phyloP scores from a whole-genome alignment of 1,140 invertebrate genomes.

The Drosophila sp. region DNA sequence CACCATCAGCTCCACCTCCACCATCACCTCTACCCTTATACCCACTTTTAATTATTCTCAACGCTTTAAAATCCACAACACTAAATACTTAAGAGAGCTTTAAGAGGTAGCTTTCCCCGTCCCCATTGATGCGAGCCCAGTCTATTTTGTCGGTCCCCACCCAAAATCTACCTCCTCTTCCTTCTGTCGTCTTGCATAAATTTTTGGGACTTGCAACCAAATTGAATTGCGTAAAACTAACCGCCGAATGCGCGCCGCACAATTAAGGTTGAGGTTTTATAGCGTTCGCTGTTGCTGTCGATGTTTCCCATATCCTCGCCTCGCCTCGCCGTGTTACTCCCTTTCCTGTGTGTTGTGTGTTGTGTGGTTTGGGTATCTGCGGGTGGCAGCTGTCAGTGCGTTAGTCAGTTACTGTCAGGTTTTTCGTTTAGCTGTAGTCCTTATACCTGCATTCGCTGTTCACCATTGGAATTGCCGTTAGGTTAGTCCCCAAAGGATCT shows the following conservation, averaged over 20 bases:
- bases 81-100: slow-evolving; percentile 42
- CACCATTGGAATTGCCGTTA: slow-evolving; percentile 7
- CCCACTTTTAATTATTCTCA: slow-evolving; percentile 55
- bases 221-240: slow-evolving; percentile 79
- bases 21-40: neutral
- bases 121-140: neutral
- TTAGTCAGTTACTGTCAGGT: slow-evolving; percentile 77
- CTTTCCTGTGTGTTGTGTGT: slow-evolving; percentile 1
- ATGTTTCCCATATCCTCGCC: slow-evolving; percentile 18
- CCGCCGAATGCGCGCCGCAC: slow-evolving; percentile 77
- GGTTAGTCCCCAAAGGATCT: slow-evolving; percentile 14
- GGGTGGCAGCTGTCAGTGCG: slow-evolving; percentile 79
- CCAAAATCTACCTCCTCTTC: neutral
- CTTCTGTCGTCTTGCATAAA: slow-evolving; percentile 66
- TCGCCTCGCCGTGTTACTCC: neutral
- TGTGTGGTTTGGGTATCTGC: slow-evolving; percentile 47
- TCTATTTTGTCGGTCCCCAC: neutral
- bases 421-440: slow-evolving; percentile 35
- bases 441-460: slow-evolving; percentile 19
- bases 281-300: slow-evolving; percentile 36
- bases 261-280: slow-evolving; percentile 80
- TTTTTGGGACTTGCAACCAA: slow-evolving; percentile 67
- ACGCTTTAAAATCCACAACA: slow-evolving; percentile 41
- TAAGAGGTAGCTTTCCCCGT: slow-evolving; percentile 24
- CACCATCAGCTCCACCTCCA: neutral